A percentile compares a stretch with the other conserved stretches of the same genome.
Conservation (phyloP, 2,113 vertebrate species). For the Lasiurus borealis region DNA sequence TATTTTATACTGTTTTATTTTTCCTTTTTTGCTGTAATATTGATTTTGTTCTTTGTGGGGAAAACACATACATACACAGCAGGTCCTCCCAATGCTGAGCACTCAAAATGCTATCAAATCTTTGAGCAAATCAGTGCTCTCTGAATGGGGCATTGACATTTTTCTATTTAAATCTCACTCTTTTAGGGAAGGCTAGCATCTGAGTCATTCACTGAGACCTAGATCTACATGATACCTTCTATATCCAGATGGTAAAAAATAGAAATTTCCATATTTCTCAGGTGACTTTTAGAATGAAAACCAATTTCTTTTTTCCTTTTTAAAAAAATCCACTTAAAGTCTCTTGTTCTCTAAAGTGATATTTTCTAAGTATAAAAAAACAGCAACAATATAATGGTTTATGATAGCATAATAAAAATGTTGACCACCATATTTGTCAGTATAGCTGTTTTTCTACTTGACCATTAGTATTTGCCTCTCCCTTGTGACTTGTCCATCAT, state of each 20-base stretch:
- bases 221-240: constrained; percentile 60
- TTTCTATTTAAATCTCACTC: constrained; percentile 81
- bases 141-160: constrained; percentile 81
- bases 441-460: constrained; percentile 54
- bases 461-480: constrained; percentile 65
- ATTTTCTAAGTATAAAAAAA: constrained; percentile 71
- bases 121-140: constrained; percentile 75
- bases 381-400: constrained; percentile 72
- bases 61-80: constrained; percentile 16
- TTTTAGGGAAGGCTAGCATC: constrained; percentile 74
- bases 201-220: constrained; percentile 81
- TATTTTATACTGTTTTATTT: not conserved
- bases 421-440: constrained; percentile 60
- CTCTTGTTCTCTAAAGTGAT: constrained; percentile 64
- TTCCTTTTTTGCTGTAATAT: not conserved
- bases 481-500: constrained; percentile 39
- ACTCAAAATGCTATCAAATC: constrained; percentile 76
- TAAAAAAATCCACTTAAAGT: constrained; percentile 40
- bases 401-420: constrained; percentile 74
- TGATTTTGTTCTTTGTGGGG: not conserved
- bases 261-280: constrained; percentile 80
- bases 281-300: constrained; percentile 84
- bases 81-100: not conserved
- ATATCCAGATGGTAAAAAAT: constrained; percentile 82
- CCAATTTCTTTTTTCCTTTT: not conserved